Conservation (phyloP, 2,888 invertebrate species). For the Leucophenga maculata region DNA sequence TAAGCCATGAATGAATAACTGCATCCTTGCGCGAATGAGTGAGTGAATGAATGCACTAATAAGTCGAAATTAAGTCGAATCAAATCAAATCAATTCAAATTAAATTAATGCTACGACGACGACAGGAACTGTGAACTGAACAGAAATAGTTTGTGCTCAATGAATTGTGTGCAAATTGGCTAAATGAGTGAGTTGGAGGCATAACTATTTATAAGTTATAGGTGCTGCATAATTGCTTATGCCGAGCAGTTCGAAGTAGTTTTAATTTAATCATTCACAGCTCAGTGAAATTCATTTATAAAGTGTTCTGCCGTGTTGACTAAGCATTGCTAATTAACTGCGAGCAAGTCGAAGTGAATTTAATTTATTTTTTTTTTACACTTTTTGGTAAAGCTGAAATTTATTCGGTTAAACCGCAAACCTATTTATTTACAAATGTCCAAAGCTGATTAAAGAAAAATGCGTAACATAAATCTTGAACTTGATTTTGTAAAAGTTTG, state of each 20-base stretch:
- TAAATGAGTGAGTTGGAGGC: constrained; percentile 5
- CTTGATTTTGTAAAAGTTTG: background rate
- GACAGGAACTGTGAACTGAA: constrained; percentile 2
- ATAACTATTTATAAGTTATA: background rate
- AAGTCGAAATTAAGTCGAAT: constrained; percentile 16
- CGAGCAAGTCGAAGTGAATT: constrained; percentile 8
- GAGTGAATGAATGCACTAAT: constrained; percentile 13
- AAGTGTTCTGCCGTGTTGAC: constrained; percentile 47
- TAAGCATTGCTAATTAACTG: constrained; percentile 40
- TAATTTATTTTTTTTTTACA: background rate
- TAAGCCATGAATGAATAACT: background rate
- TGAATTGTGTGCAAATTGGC: constrained; percentile 14
- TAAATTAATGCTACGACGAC: constrained; percentile 1
- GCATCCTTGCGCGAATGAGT: background rate
- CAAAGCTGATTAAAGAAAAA: constrained; percentile 1
- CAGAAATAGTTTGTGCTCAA: constrained; percentile 36
- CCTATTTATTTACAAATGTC: no score
- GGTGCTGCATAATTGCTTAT: background rate
- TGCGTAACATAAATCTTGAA: constrained; percentile 3
- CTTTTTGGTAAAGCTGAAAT: background rate
- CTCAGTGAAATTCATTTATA: constrained; percentile 53
- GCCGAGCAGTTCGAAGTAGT: constrained; percentile 4
- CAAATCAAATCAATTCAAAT: constrained; percentile 10
- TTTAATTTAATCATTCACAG: constrained; percentile 61
- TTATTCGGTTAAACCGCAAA: no score